Evolutionary conservation across 2,888 invertebrate species (phyloP).

Genomic region (Apodemia zela): DNA sequence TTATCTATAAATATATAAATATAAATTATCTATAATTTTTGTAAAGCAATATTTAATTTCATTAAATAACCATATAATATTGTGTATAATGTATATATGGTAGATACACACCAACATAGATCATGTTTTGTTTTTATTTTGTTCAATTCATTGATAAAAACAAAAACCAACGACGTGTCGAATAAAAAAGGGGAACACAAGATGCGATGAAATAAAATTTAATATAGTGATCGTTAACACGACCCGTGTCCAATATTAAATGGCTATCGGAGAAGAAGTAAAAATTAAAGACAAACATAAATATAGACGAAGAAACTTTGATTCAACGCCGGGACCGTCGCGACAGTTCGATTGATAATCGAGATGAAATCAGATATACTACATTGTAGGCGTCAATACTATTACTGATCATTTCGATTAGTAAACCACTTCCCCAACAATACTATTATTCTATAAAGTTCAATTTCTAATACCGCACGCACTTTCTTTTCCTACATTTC

Average conservation of each 20-base stretch:
- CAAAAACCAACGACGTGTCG: slow-evolving; percentile 68
- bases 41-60: too few relatives aligned
- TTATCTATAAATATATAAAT: too few relatives aligned
- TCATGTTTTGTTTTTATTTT: slow-evolving; percentile 1
- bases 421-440: slow-evolving; percentile 38
- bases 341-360: slow-evolving; percentile 58
- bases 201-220: slow-evolving; percentile 75
- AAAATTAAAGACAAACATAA: slow-evolving; percentile 78
- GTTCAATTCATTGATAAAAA: slow-evolving; percentile 61
- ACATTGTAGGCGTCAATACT: slow-evolving; percentile 45
- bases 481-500: too few relatives aligned
- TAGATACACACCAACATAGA: not conserved
- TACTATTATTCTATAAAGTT: not conserved
- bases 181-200: slow-evolving; percentile 56
- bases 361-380: slow-evolving; percentile 71
- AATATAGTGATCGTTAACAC: slow-evolving; percentile 77
- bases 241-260: slow-evolving; percentile 71
- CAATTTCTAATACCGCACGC: too few relatives aligned
- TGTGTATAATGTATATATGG: not conserved
- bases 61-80: too few relatives aligned
- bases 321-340: slow-evolving; percentile 54
- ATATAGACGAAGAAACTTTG: slow-evolving; percentile 66
- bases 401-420: slow-evolving; percentile 45
- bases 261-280: slow-evolving; percentile 69
- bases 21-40: too few relatives aligned